phyloP scores from a whole-genome alignment of 2,888 invertebrate species.

The Cinara cedri region DNA sequence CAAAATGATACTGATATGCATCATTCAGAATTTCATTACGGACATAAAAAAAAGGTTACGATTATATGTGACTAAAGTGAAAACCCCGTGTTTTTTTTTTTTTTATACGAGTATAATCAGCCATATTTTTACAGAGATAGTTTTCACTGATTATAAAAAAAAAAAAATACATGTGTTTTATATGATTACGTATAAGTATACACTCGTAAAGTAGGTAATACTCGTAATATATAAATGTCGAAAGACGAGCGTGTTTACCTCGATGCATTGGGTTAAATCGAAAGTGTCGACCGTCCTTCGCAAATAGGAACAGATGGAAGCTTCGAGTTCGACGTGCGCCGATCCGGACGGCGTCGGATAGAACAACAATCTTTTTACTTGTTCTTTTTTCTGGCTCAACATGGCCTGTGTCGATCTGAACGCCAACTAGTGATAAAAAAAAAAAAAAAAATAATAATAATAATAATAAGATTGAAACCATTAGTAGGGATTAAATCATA shows the following conservation, averaged over 20 bases:
- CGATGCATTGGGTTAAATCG: slow-evolving; percentile 65
- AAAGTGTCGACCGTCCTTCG: slow-evolving; percentile 75
- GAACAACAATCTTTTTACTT: slow-evolving; percentile 72
- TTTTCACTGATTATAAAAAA: no score
- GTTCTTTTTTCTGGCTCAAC: slow-evolving; percentile 75
- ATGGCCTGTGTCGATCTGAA: slow-evolving; percentile 76
- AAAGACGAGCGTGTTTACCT: slow-evolving; percentile 62
- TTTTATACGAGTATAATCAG: no score
- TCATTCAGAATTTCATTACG: no score
- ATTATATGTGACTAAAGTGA: no score
- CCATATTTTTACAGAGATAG: no score
- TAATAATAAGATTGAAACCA: background rate
- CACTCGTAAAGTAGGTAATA: no score
- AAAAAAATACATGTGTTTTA: no score
- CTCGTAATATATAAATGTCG: background rate
- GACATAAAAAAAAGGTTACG: no score
- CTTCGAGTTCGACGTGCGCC: slow-evolving; percentile 64
- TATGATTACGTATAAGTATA: no score
- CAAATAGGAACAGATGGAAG: slow-evolving; percentile 71
- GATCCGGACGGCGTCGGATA: slow-evolving; percentile 61
- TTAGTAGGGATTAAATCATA: no score
- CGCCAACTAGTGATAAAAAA: slow-evolving; percentile 76
- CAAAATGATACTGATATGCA: no score
- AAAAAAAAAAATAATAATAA: slow-evolving; percentile 58
- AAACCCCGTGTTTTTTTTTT: no score